These are phyloP conservation scores for Gastracanthus pulcherrimus DNA, from an alignment of 2,888 invertebrate genomes.

Conservation along the genomic window DNA sequence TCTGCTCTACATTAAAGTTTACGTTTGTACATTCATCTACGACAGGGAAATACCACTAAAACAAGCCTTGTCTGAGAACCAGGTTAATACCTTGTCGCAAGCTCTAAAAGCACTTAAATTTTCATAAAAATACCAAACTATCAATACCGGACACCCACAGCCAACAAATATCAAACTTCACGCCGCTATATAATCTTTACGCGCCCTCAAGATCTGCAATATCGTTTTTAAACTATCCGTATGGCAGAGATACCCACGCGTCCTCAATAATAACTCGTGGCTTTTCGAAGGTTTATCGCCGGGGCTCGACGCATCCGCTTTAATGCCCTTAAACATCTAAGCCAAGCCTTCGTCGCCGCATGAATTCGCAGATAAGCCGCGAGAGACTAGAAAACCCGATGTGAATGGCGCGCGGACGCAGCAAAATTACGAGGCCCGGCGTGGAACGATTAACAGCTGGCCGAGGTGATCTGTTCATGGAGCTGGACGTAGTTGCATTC, in stretches of 20 bases:
- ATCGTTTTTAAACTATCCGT: not conserved
- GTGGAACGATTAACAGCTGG: not conserved
- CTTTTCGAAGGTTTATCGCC: conserved; percentile 3
- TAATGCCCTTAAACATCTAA: conserved; percentile 9
- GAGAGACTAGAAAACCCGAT: not conserved
- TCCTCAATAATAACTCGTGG: conserved; percentile 20
- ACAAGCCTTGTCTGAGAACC: not conserved
- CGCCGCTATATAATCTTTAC: not conserved
- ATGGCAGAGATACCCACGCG: not conserved
- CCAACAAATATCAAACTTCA: not conserved
- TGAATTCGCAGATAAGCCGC: conserved; percentile 31
- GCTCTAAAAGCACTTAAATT: not conserved
- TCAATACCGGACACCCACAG: not conserved
- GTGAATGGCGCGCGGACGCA: not conserved
- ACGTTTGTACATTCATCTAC: too few relatives aligned
- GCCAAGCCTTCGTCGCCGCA: not conserved
- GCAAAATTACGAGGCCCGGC: conserved; percentile 17
- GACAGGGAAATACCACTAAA: too few relatives aligned
- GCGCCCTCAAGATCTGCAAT: not conserved
- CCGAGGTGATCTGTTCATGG: too few relatives aligned
- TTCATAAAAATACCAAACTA: not conserved
- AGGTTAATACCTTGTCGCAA: not conserved
- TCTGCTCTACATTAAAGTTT: too few relatives aligned
- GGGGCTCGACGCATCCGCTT: conserved; percentile 4
- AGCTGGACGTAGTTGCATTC: not conserved